Conservation (phyloP, 2,113 vertebrate genomes). For the Saccopteryx leptura region DNA sequence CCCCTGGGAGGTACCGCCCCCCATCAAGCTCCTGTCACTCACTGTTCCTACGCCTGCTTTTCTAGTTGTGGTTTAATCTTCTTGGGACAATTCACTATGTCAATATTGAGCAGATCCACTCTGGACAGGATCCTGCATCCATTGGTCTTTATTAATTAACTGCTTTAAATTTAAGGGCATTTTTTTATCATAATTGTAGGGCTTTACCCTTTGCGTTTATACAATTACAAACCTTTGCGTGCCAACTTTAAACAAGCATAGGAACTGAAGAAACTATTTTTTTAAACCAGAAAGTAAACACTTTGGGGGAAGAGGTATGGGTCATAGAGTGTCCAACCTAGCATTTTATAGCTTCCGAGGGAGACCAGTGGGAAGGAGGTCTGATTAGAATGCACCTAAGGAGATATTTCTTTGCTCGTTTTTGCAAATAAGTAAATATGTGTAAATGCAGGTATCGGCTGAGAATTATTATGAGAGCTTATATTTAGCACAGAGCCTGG, state of each 20-base stretch:
- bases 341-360: slow-evolving; percentile 15
- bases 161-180: slow-evolving; percentile 81
- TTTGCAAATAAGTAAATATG: background rate
- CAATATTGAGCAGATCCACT: slow-evolving; percentile 88
- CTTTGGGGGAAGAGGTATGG: background rate
- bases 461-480: background rate
- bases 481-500: background rate
- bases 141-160: slow-evolving; percentile 84
- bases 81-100: slow-evolving; percentile 85
- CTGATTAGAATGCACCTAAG: background rate
- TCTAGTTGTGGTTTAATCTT: slow-evolving; percentile 86
- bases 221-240: slow-evolving; percentile 38
- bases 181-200: background rate
- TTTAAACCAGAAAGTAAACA: slow-evolving; percentile 33
- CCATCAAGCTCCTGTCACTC: slow-evolving; percentile 90
- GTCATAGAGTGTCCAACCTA: background rate
- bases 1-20: slow-evolving; percentile 86
- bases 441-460: background rate
- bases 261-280: slow-evolving; percentile 36
- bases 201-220: background rate
- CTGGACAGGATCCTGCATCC: slow-evolving; percentile 80
- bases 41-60: slow-evolving; percentile 86
- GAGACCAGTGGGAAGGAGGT: background rate
- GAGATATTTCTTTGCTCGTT: slow-evolving; percentile 31
- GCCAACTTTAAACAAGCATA: slow-evolving; percentile 5